phyloP scores from a whole-genome alignment of 2,797 vertebrate genomes.

The Danio albolineatus region DNA sequence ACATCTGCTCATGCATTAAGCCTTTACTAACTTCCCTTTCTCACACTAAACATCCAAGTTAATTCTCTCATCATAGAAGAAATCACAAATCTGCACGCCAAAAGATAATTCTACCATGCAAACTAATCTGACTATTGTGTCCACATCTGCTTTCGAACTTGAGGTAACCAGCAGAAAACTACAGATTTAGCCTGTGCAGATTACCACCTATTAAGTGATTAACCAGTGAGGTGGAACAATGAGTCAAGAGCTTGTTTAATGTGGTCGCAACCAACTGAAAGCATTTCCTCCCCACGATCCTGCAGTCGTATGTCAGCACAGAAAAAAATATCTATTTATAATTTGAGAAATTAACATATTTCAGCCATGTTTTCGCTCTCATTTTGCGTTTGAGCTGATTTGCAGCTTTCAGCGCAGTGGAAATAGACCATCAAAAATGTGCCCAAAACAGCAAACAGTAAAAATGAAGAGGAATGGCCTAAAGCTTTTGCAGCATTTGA shows the following conservation, averaged over 20 bases:
- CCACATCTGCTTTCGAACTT: conserved; percentile 57
- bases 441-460: conserved; percentile 78
- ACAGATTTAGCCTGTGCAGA: conserved; percentile 60
- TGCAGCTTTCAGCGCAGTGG: conserved; percentile 83
- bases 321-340: conserved; percentile 66
- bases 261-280: conserved; percentile 64
- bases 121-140: conserved; percentile 40
- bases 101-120: conserved; percentile 27
- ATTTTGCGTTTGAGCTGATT: conserved; percentile 73
- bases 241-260: conserved; percentile 64
- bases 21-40: conserved; percentile 12
- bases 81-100: neutral
- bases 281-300: conserved; percentile 66
- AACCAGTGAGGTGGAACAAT: conserved; percentile 65
- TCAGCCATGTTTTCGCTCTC: conserved; percentile 73
- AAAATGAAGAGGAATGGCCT: conserved; percentile 79
- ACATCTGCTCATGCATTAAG: conserved; percentile 12
- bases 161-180: conserved; percentile 57
- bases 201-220: conserved; percentile 68
- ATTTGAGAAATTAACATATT: conserved; percentile 81
- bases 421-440: conserved; percentile 93
- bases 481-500: conserved; percentile 69
- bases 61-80: neutral
- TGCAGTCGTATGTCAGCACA: conserved; percentile 64
- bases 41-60: neutral